Conservation (phyloP, 2,113 vertebrate genomes). For the Sturnira hondurensis region DNA sequence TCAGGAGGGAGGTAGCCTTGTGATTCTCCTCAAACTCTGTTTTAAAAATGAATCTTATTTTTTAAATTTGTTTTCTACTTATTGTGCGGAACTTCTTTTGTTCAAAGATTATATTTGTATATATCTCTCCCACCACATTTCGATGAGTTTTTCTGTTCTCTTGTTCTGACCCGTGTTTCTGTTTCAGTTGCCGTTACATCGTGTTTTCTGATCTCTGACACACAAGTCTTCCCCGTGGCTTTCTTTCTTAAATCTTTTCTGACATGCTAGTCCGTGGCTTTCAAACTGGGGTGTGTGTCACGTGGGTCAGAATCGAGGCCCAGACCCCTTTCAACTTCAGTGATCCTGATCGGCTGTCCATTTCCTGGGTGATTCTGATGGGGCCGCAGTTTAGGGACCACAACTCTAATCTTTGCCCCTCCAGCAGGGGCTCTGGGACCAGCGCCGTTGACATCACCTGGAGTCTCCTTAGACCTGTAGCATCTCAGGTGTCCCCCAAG, state of each 20-base stretch:
- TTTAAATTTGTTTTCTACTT: neutral
- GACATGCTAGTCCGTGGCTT: neutral
- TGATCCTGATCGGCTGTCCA: neutral
- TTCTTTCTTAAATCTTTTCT: neutral
- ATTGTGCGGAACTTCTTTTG: neutral
- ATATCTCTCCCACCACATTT: too few relatives aligned
- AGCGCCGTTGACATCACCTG: accelerated
- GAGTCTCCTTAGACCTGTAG: neutral
- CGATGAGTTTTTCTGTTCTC: neutral
- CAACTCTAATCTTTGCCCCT: neutral
- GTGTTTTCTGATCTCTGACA: neutral
- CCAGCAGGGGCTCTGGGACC: neutral
- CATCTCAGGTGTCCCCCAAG: neutral
- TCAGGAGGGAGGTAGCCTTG: neutral
- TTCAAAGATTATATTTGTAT: neutral
- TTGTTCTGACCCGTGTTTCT: neutral
- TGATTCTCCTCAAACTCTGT: neutral
- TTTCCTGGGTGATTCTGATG: neutral
- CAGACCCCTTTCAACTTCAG: neutral
- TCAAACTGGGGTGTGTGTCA: neutral
- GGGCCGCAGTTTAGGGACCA: neutral
- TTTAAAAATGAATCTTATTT: neutral
- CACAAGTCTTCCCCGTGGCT: neutral
- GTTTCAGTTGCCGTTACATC: neutral
- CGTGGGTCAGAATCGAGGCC: neutral